These are phyloP conservation scores for Pluvianellus socialis DNA, from an alignment of 2,113 vertebrate species.

Conservation along the genomic window DNA sequence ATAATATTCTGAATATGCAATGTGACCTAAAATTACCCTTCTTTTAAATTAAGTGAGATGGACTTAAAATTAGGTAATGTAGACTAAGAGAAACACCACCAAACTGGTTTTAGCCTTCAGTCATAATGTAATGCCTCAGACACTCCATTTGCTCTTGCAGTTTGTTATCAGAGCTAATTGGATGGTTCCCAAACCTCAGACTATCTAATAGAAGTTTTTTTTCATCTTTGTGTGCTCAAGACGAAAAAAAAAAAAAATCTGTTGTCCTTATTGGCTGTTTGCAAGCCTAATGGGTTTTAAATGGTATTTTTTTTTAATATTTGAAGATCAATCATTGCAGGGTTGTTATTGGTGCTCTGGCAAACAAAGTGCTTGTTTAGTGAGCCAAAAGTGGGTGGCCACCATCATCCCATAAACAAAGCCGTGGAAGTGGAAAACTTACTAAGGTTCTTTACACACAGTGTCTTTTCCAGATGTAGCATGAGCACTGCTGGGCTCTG, in stretches of 20 bases:
- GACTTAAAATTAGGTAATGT: not conserved
- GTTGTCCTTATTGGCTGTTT: not conserved
- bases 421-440: not conserved
- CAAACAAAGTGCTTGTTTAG: not conserved
- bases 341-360: not conserved
- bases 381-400: not conserved
- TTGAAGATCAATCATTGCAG: not conserved
- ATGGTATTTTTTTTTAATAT: not conserved
- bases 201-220: not conserved
- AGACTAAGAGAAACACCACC: not conserved
- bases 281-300: not conserved
- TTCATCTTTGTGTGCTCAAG: not conserved
- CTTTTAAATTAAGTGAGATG: not conserved
- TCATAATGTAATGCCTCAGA: not conserved
- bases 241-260: not conserved
- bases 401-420: not conserved
- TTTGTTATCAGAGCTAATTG: not conserved
- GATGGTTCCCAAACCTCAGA: not conserved
- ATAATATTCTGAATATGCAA: not conserved
- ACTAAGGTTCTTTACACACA: not conserved
- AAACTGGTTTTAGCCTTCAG: not conserved
- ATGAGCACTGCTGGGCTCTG: not conserved
- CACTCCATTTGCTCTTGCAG: not conserved
- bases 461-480: not conserved
- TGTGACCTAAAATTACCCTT: not conserved